Percentiles rank a stretch among this genome's conserved stretches.
Evolutionary conservation across 2,113 vertebrate genomes (phyloP).

Genomic region (Sinocyclocheilus rhinocerous): DNA sequence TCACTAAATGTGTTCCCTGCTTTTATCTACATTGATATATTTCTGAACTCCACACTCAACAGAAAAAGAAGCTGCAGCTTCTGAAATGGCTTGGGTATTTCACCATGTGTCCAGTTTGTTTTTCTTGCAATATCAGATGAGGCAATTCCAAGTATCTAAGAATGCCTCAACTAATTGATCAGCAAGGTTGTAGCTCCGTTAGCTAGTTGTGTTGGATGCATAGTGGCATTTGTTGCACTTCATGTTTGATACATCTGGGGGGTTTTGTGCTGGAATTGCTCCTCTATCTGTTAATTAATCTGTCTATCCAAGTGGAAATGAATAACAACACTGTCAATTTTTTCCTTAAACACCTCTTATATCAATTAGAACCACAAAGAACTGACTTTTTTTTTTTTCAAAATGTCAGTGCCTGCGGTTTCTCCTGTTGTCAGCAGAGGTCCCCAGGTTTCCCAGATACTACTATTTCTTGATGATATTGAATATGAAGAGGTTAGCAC

Average conservation of each 20-base stretch:
- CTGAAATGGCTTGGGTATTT: not conserved
- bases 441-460: not conserved
- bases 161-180: conserved; percentile 5
- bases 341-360: not conserved
- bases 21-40: not conserved
- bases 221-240: not conserved
- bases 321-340: not conserved
- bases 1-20: not conserved
- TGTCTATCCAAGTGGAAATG: not conserved
- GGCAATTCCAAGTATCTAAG: not conserved
- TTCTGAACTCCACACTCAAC: not conserved
- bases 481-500: too few relatives aligned
- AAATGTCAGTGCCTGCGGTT: not conserved
- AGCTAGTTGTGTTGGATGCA: not conserved
- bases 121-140: conserved; percentile 10
- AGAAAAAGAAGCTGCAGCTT: not conserved
- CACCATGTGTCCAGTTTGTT: conserved; percentile 18
- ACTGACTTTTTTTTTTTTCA: not conserved
- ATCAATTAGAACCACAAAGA: not conserved
- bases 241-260: not conserved
- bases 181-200: not conserved
- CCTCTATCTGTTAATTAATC: not conserved
- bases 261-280: not conserved
- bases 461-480: not conserved
- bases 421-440: not conserved